Conservation (phyloP, 1,140 invertebrate genomes). For the Melipona quadrifasciata region DNA sequence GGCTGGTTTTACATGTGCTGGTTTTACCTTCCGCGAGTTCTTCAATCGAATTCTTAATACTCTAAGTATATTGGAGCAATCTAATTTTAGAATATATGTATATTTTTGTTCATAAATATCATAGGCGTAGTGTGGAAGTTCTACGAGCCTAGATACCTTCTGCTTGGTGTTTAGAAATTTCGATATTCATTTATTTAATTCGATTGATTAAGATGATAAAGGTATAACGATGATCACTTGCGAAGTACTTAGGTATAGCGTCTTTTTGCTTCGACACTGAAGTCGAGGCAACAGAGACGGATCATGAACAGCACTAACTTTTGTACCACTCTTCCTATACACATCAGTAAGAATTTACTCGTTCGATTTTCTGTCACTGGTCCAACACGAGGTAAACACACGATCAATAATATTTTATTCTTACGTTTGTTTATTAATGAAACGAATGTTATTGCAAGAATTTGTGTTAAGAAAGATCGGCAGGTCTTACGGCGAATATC, state of each 20-base stretch:
- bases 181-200: not conserved
- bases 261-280: not conserved
- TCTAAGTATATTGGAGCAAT: not conserved
- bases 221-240: not conserved
- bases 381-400: not conserved
- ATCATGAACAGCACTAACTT: not conserved
- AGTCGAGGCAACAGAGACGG: not conserved
- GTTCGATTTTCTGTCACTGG: not conserved
- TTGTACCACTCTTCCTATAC: not conserved
- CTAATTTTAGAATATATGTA: slow-evolving; percentile 28
- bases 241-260: not conserved
- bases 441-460: not conserved
- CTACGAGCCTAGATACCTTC: too few species aligned
- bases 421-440: not conserved
- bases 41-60: slow-evolving; percentile 1
- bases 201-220: not conserved
- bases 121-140: not conserved
- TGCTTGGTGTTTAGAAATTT: not conserved
- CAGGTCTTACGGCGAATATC: not conserved
- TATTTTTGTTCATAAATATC: slow-evolving; percentile 1
- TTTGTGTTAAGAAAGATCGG: not conserved
- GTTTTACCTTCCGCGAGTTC: not conserved
- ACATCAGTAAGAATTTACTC: not conserved
- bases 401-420: not conserved
- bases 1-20: not conserved